These are phyloP conservation scores for Channa maculata DNA, from an alignment of 2,113 vertebrate species.

Conservation along the genomic window DNA sequence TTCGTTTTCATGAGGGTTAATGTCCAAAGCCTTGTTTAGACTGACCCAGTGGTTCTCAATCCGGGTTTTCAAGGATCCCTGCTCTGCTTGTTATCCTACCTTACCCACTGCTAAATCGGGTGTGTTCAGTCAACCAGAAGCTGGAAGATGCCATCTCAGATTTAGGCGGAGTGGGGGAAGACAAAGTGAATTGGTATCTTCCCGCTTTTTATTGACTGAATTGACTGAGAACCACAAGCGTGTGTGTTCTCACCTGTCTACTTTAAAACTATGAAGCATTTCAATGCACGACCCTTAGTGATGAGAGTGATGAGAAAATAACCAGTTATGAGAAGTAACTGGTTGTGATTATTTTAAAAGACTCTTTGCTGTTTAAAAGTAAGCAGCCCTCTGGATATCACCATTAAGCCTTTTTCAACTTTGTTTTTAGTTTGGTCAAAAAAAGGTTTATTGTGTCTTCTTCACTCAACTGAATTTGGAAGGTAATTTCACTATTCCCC, in stretches of 20 bases:
- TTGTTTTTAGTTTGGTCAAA: slow-evolving; percentile 47
- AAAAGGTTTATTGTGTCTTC: slow-evolving; percentile 9
- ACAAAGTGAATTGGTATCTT: no score
- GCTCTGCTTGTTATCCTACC: no score
- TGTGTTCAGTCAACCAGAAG: no score
- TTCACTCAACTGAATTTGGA: slow-evolving; percentile 36
- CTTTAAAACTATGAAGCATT: slow-evolving; percentile 1
- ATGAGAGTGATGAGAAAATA: neutral
- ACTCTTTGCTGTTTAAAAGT: neutral
- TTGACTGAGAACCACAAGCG: no score
- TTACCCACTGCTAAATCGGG: no score
- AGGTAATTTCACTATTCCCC: slow-evolving; percentile 60
- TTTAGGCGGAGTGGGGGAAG: no score
- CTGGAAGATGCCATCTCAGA: no score
- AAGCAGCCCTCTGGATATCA: slow-evolving; percentile 3
- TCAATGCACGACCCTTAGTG: no score
- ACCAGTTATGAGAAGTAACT: slow-evolving; percentile 8
- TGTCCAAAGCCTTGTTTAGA: neutral
- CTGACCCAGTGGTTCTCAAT: no score
- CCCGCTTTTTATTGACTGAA: no score
- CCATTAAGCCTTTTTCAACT: neutral
- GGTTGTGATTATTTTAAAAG: slow-evolving; percentile 30
- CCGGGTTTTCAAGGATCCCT: no score
- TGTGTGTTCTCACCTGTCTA: slow-evolving; percentile 24
- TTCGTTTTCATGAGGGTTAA: slow-evolving; percentile 26